Evolutionary conservation across 2,113 vertebrate species (phyloP).

Genomic region (Lathamus discolor): DNA sequence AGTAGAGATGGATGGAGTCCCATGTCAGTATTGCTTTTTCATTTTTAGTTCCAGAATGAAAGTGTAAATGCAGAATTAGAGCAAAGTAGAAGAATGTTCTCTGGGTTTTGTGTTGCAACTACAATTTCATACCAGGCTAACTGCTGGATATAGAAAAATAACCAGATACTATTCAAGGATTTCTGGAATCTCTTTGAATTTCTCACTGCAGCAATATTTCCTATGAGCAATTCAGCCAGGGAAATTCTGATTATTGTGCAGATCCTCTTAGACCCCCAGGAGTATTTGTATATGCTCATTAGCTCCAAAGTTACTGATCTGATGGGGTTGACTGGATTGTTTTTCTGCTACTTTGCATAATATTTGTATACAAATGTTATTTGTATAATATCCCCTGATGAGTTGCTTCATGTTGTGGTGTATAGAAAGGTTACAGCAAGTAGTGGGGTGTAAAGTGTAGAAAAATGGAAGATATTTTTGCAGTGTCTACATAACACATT

Average conservation of each 20-base stretch:
- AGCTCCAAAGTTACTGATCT: neutral
- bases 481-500: accelerated
- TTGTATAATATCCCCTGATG: neutral
- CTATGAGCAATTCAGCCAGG: neutral
- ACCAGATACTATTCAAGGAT: neutral
- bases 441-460: neutral
- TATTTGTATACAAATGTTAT: neutral
- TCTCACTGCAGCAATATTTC: neutral
- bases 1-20: neutral
- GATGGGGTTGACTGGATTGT: neutral
- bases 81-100: neutral
- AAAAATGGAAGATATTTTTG: neutral
- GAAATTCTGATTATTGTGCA: neutral
- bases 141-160: neutral
- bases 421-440: neutral
- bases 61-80: neutral
- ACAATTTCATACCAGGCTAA: neutral
- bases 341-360: neutral
- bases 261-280: neutral
- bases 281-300: neutral
- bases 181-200: neutral
- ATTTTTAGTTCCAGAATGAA: neutral
- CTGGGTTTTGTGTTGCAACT: neutral
- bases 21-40: neutral
- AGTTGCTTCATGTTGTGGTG: neutral